phyloP scores from a whole-genome alignment of 1,140 invertebrate genomes.

The Drosophila yakuba region DNA sequence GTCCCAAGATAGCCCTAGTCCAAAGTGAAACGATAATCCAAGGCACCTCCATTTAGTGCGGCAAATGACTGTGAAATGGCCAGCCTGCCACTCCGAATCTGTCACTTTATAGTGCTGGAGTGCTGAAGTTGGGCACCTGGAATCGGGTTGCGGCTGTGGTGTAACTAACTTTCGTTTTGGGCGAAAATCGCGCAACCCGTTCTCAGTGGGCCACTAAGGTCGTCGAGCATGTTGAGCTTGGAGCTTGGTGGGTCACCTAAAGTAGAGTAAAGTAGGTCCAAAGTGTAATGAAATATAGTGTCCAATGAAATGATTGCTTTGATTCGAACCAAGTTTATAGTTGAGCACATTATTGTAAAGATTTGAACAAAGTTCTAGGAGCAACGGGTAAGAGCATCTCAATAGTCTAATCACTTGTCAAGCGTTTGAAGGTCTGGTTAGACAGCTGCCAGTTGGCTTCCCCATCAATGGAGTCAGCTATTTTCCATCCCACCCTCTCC shows the following conservation, averaged over 20 bases:
- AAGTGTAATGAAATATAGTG: no score
- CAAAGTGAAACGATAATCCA: constrained; percentile 30
- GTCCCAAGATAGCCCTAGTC: neutral
- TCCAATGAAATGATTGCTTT: no score
- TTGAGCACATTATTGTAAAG: no score
- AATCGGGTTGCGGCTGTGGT: neutral
- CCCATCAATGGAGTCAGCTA: constrained; percentile 8
- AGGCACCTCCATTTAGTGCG: constrained; percentile 42
- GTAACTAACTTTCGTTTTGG: constrained; percentile 70
- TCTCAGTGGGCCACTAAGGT: constrained; percentile 41
- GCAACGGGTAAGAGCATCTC: no score
- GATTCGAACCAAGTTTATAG: no score
- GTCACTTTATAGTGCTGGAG: constrained; percentile 50
- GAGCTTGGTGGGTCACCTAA: constrained; percentile 10
- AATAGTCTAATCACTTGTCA: neutral
- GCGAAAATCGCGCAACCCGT: constrained; percentile 60
- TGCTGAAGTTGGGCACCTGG: neutral
- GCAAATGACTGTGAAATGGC: constrained; percentile 12
- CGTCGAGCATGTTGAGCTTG: neutral
- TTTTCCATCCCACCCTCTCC: constrained; percentile 1
- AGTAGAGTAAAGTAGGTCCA: constrained; percentile 5
- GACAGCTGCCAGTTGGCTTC: constrained; percentile 17
- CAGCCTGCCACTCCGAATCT: neutral
- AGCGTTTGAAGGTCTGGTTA: neutral
- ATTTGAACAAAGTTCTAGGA: no score